These are phyloP conservation scores for Linnaemya vulpina DNA, from an alignment of 2,888 invertebrate genomes.

Conservation along the genomic window DNA sequence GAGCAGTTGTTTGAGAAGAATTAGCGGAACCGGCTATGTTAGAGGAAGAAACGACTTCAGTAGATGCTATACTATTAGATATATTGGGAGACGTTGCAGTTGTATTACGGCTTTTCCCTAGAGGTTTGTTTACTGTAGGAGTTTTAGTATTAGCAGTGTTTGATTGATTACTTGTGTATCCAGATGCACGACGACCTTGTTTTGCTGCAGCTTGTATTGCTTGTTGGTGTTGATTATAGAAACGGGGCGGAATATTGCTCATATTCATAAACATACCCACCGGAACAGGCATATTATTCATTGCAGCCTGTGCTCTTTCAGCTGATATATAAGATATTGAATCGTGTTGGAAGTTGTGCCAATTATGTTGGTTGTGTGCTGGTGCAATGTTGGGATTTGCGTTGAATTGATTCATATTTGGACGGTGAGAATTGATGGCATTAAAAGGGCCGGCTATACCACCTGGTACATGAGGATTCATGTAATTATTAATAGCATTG, in stretches of 20 bases:
- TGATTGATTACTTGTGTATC: conserved; percentile 73
- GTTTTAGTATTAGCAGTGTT: conserved; percentile 51
- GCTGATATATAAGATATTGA: conserved; percentile 96
- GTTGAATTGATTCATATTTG: conserved; percentile 59
- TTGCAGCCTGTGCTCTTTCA: conserved; percentile 89
- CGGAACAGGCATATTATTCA: conserved; percentile 94
- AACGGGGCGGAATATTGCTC: conserved; percentile 89
- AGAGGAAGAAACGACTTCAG: conserved; percentile 77
- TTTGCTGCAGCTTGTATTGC: conserved; percentile 84
- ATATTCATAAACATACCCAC: conserved; percentile 97
- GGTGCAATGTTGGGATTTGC: conserved; percentile 42
- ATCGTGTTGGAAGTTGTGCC: conserved; percentile 87
- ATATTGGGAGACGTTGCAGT: conserved; percentile 9
- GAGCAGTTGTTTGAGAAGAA: conserved; percentile 67
- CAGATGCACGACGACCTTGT: conserved; percentile 81
- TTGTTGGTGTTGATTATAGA: conserved; percentile 89
- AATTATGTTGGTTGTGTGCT: conserved; percentile 64
- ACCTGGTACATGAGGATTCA: conserved; percentile 44
- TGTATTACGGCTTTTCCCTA: conserved; percentile 57
- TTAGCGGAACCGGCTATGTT: conserved; percentile 76
- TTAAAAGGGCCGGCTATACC: conserved; percentile 54
- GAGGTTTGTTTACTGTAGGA: conserved; percentile 41
- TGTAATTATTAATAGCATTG: conserved; percentile 62
- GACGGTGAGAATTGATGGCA: conserved; percentile 48
- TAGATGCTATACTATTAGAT: conserved; percentile 17